phyloP scores from a whole-genome alignment of 2,888 invertebrate species.

The Sisyra terminalis region DNA sequence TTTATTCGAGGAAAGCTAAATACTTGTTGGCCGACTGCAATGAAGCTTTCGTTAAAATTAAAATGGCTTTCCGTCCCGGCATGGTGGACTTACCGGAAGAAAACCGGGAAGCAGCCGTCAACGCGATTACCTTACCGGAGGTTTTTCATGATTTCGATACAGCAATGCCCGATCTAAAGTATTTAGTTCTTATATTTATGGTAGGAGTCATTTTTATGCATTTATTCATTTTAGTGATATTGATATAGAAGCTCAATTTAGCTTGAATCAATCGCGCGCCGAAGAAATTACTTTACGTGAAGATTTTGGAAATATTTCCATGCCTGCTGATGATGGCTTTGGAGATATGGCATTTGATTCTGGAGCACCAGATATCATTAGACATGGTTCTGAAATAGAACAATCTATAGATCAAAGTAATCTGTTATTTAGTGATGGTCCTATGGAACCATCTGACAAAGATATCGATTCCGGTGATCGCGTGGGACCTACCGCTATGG shows the following conservation, averaged over 20 bases:
- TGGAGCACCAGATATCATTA: slow-evolving; percentile 71
- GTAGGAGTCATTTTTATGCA: too few relatives aligned
- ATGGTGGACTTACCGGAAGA: slow-evolving; percentile 97
- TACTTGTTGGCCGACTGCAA: slow-evolving; percentile 98
- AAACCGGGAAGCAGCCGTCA: slow-evolving; percentile 91
- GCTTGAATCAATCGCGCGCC: slow-evolving; percentile 90
- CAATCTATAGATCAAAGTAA: slow-evolving; percentile 58
- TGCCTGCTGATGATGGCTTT: slow-evolving; percentile 90
- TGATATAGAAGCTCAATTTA: slow-evolving; percentile 93
- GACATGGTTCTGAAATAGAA: slow-evolving; percentile 53
- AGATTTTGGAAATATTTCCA: slow-evolving; percentile 82
- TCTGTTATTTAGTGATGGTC: slow-evolving; percentile 56
- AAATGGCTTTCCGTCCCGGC: slow-evolving; percentile 97
- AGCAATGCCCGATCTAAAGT: slow-evolving; percentile 91
- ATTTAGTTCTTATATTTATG: slow-evolving; percentile 13
- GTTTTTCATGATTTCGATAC: slow-evolving; percentile 98
- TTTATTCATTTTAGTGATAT: slow-evolving; percentile 52
- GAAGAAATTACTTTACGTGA: slow-evolving; percentile 99
- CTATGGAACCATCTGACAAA: slow-evolving; percentile 31
- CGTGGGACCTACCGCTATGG: slow-evolving; percentile 38
- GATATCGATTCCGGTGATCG: slow-evolving; percentile 37
- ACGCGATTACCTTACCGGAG: slow-evolving; percentile 93
- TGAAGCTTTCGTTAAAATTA: slow-evolving; percentile 99
- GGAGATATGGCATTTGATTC: slow-evolving; percentile 93
- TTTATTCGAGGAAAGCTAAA: slow-evolving; percentile 97